phyloP scores from a whole-genome alignment of 1,140 invertebrate species.

The Drosophila melanogaster region Release_6_plus_ISO1_MT NT_033777.3:4805501-4806000 shows the following conservation, averaged over 20 bases:
- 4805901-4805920: slow-evolving; percentile 55
- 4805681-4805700: slow-evolving; percentile 18
- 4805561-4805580: too few species aligned
- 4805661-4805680: slow-evolving; percentile 36
- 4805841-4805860: slow-evolving; percentile 52
- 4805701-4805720: slow-evolving; percentile 44
- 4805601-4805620: slow-evolving; percentile 27
- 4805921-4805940: slow-evolving; percentile 40
- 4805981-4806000: neutral
- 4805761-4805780: slow-evolving; percentile 30
- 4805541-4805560: too few species aligned
- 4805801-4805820: neutral
- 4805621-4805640: slow-evolving; percentile 20
- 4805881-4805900: neutral
- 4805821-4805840: slow-evolving; percentile 1
- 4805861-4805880: slow-evolving; percentile 22
- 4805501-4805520: too few species aligned
- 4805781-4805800: slow-evolving; percentile 18
- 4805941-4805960: slow-evolving; percentile 11
- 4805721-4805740: slow-evolving; percentile 12
- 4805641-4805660: slow-evolving; percentile 38
- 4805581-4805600: too few species aligned
- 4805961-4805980: neutral
- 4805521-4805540: too few species aligned
- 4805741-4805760: slow-evolving; percentile 8